A percentile compares a stretch with the other conserved stretches of the same genome.
phyloP scores from a whole-genome alignment of 2,888 invertebrate genomes.

The Drosophila antonietae region DNA sequence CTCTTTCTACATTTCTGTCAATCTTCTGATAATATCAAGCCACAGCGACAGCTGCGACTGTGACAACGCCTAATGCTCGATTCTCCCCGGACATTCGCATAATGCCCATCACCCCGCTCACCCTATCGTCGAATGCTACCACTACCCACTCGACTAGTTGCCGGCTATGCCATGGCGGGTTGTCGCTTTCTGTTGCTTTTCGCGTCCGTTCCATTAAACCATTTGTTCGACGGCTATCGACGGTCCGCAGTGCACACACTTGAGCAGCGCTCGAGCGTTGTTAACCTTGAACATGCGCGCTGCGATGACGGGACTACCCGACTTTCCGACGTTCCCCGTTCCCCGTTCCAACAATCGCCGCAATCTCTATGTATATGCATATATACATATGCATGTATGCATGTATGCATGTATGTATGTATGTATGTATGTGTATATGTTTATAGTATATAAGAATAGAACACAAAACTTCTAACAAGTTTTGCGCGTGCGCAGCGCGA shows the following conservation, averaged over 20 bases:
- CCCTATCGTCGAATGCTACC: conserved; percentile 13
- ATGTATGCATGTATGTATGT: background rate
- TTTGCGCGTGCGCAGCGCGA: conserved; percentile 68
- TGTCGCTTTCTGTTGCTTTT: conserved; percentile 10
- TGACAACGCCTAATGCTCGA: conserved; percentile 18
- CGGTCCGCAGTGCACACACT: conserved; percentile 46
- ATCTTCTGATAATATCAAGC: conserved; percentile 1
- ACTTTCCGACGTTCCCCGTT: conserved; percentile 30
- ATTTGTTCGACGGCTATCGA: conserved; percentile 27
- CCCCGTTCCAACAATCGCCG: conserved; percentile 7
- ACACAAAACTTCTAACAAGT: conserved; percentile 63
- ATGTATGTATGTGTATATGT: background rate
- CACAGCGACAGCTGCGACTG: conserved; percentile 17
- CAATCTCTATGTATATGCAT: background rate
- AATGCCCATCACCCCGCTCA: conserved; percentile 1
- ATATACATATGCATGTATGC: background rate
- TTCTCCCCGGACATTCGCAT: background rate
- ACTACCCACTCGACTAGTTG: conserved; percentile 21
- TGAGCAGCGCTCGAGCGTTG: conserved; percentile 46
- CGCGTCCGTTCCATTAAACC: conserved; percentile 16
- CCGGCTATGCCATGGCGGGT: conserved; percentile 18
- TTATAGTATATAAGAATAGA: conserved; percentile 45
- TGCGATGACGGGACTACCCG: conserved; percentile 39
- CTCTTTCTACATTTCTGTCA: background rate
- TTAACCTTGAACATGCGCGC: conserved; percentile 61